Evolutionary conservation across 1,140 invertebrate genomes (phyloP).

Genomic region (Cydia fagiglandana): DNA sequence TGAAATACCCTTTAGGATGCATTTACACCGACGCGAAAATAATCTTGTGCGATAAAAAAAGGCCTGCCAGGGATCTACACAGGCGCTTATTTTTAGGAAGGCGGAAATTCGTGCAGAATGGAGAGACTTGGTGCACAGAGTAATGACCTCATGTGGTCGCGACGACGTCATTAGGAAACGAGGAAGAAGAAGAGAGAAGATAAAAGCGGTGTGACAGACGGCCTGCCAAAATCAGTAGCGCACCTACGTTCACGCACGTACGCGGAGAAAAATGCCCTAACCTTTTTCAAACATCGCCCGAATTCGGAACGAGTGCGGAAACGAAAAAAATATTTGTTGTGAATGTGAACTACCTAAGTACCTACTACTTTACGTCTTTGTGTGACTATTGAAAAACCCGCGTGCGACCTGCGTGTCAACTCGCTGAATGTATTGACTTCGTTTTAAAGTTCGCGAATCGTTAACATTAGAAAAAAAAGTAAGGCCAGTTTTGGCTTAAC

Average conservation of each 20-base stretch:
- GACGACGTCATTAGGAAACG: no score
- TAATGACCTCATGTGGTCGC: no score
- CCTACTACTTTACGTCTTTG: neutral
- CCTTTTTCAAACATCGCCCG: conserved; percentile 27
- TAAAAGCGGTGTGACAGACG: conserved; percentile 32
- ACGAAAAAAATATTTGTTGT: conserved; percentile 17
- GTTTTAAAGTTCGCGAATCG: neutral
- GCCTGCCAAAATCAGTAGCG: conserved; percentile 30
- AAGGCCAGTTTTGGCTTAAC: no score
- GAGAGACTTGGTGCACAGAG: no score
- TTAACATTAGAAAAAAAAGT: no score
- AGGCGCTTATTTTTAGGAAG: no score
- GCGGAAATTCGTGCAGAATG: no score
- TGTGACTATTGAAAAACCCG: conserved; percentile 10
- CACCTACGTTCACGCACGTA: conserved; percentile 39
- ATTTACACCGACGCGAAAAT: conserved; percentile 34
- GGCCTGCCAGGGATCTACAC: no score
- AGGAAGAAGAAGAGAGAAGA: no score
- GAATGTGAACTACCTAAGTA: neutral
- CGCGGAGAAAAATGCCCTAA: conserved; percentile 40
- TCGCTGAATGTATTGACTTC: neutral
- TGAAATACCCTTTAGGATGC: conserved; percentile 36
- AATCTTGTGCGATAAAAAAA: neutral
- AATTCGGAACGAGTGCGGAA: conserved; percentile 10
- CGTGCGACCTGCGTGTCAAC: conserved; percentile 1